Conservation (phyloP, 1,140 invertebrate genomes). For the Pseudomyrmex concolor region DNA sequence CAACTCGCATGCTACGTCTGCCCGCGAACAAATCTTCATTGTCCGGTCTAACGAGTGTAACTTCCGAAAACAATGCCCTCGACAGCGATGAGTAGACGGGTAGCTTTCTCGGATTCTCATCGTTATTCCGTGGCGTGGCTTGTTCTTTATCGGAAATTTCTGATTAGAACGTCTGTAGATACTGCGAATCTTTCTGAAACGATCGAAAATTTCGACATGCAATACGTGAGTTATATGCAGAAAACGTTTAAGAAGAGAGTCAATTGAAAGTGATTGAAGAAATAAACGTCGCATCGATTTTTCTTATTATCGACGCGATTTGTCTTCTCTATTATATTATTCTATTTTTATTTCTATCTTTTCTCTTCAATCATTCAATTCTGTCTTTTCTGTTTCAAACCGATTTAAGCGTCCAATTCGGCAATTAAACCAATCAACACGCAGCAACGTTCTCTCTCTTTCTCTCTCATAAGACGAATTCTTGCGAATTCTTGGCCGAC, state of each 20-base stretch:
- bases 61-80: slow-evolving; percentile 70
- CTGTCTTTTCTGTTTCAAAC: background rate
- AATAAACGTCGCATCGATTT: background rate
- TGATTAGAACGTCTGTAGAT: background rate
- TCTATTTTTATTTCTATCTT: background rate
- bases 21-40: slow-evolving; percentile 67
- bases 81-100: slow-evolving; percentile 28
- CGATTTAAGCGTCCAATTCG: background rate
- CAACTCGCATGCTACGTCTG: slow-evolving; percentile 41
- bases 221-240: background rate
- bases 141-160: slow-evolving; percentile 25
- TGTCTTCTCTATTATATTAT: no score
- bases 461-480: background rate
- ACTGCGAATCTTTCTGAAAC: background rate
- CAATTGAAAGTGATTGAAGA: background rate
- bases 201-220: background rate
- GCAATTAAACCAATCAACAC: slow-evolving; percentile 35
- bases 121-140: background rate
- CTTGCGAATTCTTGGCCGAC: slow-evolving; percentile 27
- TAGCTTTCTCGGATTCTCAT: slow-evolving; percentile 18
- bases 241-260: no score
- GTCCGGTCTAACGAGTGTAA: slow-evolving; percentile 72
- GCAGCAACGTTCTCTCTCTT: background rate
- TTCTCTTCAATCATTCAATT: background rate
- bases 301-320: background rate